Evolutionary conservation across 2,888 invertebrate species (phyloP).

Genomic region (Microctonus aethiopoides): DNA sequence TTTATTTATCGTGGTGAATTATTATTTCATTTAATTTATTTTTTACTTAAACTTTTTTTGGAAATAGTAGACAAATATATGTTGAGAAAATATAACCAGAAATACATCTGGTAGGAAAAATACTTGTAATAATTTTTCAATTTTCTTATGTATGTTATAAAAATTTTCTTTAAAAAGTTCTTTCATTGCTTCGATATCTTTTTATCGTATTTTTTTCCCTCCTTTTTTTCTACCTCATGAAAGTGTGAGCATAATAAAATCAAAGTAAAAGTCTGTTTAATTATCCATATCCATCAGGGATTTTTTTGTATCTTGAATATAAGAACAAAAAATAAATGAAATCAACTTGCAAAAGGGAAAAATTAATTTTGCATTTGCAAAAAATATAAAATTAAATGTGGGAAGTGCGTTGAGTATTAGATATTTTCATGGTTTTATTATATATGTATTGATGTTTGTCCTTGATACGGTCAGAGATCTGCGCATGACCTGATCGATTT

Average conservation of each 20-base stretch:
- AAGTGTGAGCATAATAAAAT: neutral
- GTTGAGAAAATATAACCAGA: neutral
- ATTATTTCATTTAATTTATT: too few species aligned
- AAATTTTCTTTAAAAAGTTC: neutral
- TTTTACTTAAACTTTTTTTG: neutral
- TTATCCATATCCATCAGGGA: neutral
- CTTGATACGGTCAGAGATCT: constrained; percentile 26
- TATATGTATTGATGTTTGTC: constrained; percentile 1
- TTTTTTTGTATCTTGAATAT: neutral
- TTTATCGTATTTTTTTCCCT: too few species aligned
- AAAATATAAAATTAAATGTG: neutral
- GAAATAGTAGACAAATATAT: neutral
- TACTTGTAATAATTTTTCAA: neutral
- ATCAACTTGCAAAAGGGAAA: neutral
- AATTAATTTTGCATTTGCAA: neutral
- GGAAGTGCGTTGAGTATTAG: neutral
- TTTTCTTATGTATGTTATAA: neutral
- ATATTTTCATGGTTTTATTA: neutral
- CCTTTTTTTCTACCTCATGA: neutral
- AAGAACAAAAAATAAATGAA: neutral
- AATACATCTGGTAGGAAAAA: neutral
- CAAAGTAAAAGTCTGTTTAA: neutral
- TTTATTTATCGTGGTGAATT: neutral
- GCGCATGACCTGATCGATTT: constrained; percentile 45
- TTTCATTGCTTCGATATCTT: neutral